phyloP scores from a whole-genome alignment of 2,888 invertebrate genomes.

The Priocnemis perturbator region DNA sequence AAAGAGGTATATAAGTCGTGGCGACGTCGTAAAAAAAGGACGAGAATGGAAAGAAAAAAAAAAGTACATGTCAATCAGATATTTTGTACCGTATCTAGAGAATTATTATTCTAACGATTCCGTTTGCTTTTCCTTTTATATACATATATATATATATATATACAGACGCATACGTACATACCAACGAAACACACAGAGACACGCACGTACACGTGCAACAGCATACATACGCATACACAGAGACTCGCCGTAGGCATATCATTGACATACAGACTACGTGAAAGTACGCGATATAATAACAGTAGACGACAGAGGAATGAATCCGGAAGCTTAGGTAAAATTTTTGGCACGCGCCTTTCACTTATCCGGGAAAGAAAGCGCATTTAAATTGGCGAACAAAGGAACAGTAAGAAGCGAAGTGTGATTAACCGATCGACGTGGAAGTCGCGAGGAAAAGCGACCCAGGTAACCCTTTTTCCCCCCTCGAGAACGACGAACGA shows the following conservation, averaged over 20 bases:
- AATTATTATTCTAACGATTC: slow-evolving; percentile 48
- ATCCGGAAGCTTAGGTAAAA: neutral
- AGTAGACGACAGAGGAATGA: neutral
- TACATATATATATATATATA: neutral
- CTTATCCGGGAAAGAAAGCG: no score
- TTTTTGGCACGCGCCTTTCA: neutral
- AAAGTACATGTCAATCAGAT: slow-evolving; percentile 65
- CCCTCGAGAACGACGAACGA: no score
- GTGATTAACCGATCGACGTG: no score
- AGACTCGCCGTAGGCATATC: no score
- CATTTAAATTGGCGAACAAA: no score
- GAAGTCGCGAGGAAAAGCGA: no score
- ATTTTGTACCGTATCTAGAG: slow-evolving; percentile 66
- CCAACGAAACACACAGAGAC: neutral
- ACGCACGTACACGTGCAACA: slow-evolving; percentile 29
- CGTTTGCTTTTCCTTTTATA: slow-evolving; percentile 41
- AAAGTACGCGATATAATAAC: neutral
- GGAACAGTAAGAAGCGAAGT: no score
- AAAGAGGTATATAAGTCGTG: slow-evolving; percentile 24
- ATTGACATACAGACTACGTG: neutral
- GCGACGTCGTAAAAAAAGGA: slow-evolving; percentile 10
- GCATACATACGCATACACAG: slow-evolving; percentile 9
- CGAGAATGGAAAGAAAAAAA: slow-evolving; percentile 13
- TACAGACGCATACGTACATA: neutral
- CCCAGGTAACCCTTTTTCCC: no score